Percentiles rank a stretch among this genome's conserved stretches.
These are phyloP conservation scores for Bhutanitis thaidina DNA, from an alignment of 2,888 invertebrate species.

Conservation along the genomic window DNA sequence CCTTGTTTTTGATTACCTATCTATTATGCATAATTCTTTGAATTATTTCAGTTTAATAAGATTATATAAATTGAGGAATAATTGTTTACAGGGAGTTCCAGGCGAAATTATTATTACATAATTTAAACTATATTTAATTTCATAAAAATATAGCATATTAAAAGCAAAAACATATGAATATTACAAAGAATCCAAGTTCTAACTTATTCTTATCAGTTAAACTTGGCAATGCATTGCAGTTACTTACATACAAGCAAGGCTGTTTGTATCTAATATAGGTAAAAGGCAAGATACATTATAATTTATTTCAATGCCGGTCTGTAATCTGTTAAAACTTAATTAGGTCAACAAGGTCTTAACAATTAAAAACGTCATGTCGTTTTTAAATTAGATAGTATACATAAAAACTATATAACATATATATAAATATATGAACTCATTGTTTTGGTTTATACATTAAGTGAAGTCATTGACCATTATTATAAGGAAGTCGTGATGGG, in stretches of 20 bases:
- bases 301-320: constrained; percentile 26
- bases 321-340: constrained; percentile 16
- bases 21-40: no score
- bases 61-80: no score
- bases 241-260: constrained; percentile 7
- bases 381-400: constrained; percentile 1
- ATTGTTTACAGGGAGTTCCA: no score
- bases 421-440: constrained; percentile 24
- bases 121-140: no score
- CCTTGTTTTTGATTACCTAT: no score
- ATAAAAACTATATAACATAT: constrained; percentile 24
- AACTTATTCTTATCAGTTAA: not conserved
- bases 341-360: constrained; percentile 25
- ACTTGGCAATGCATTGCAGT: constrained; percentile 13
- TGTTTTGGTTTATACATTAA: constrained; percentile 46
- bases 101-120: no score
- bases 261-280: constrained; percentile 13
- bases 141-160: no score
- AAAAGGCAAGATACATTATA: constrained; percentile 10
- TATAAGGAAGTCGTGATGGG: constrained; percentile 37
- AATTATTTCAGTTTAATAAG: no score
- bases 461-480: constrained; percentile 68
- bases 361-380: constrained; percentile 12
- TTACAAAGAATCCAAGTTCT: no score
- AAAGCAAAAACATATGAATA: no score